phyloP scores from a whole-genome alignment of 30 jellyfish, hydroid and myxozoan genomes.

The Aurelia sp. region DNA sequence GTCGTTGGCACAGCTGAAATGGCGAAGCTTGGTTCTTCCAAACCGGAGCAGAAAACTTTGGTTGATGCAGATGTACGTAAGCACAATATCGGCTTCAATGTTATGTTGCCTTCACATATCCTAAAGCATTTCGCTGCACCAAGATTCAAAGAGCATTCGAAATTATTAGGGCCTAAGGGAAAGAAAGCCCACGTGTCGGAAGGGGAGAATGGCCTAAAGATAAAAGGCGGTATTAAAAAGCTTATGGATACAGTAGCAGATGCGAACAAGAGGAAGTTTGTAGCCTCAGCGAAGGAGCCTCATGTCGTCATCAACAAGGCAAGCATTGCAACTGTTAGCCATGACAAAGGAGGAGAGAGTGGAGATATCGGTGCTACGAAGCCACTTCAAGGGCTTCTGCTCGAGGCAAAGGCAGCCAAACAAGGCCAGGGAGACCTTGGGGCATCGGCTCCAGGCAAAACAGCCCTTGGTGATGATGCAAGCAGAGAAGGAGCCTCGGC shows the following conservation, averaged over 20 bases:
- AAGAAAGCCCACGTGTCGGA: conserved; percentile 43
- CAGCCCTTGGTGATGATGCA: conserved; percentile 40
- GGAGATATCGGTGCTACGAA: conserved; percentile 98
- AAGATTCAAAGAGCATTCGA: conserved; percentile 69
- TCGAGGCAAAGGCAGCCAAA: conserved; percentile 62
- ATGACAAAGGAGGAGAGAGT: conserved; percentile 56
- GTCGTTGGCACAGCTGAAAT: conserved; percentile 91
- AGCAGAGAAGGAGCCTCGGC: conserved; percentile 26
- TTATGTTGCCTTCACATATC: conserved; percentile 75
- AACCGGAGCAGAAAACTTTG: conserved; percentile 25
- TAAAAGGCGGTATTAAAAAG: conserved; percentile 76
- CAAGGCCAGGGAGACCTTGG: conserved; percentile 69
- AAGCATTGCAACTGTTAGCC: conserved; percentile 70
- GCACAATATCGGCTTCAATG: conserved; percentile 94
- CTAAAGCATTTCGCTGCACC: conserved; percentile 88
- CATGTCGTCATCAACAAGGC: conserved; percentile 64
- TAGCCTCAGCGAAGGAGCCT: conserved; percentile 56
- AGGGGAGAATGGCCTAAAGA: conserved; percentile 49
- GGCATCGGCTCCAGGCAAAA: conserved; percentile 58
- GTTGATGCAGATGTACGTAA: conserved; percentile 82
- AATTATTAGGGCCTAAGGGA: conserved; percentile 58
- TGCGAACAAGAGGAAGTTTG: conserved; percentile 76
- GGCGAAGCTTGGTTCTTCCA: conserved; percentile 27
- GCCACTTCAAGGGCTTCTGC: conserved; percentile 84
- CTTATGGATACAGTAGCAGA: conserved; percentile 74